These are phyloP conservation scores for Pedicia rivosa DNA, from an alignment of 2,888 invertebrate species.

Conservation along the genomic window DNA sequence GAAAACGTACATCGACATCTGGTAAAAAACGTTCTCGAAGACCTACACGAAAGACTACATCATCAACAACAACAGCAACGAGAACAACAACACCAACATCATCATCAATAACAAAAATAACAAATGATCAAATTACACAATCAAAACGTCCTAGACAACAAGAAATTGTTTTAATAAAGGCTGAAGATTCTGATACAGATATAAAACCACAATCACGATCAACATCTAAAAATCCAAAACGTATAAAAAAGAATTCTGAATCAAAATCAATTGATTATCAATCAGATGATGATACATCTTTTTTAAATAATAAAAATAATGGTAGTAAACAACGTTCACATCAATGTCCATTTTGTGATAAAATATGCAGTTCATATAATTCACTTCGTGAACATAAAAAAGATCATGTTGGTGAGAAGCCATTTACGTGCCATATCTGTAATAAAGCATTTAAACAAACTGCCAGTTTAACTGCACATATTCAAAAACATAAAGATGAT, in stretches of 20 bases:
- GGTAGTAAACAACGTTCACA: no score
- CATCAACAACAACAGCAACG: not conserved
- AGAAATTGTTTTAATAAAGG: constrained; percentile 10
- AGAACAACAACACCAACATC: not conserved
- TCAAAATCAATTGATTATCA: constrained; percentile 5
- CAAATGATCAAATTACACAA: not conserved
- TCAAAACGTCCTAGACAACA: constrained; percentile 6
- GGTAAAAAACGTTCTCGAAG: not conserved
- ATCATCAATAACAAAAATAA: not conserved
- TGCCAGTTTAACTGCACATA: constrained; percentile 28
- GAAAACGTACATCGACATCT: constrained; percentile 7
- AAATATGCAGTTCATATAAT: constrained; percentile 33
- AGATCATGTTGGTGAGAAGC: constrained; percentile 27
- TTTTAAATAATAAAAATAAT: no score
- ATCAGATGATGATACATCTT: constrained; percentile 18
- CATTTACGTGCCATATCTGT: constrained; percentile 29
- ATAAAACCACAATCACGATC: not conserved
- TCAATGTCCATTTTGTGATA: constrained; percentile 32
- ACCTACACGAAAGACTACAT: not conserved
- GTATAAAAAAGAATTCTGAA: constrained; percentile 7
- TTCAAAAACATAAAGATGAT: constrained; percentile 26
- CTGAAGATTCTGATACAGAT: constrained; percentile 7
- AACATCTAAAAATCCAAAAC: constrained; percentile 15
- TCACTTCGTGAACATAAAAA: constrained; percentile 35
- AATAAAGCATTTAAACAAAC: constrained; percentile 30